Percentiles rank a stretch among this genome's conserved stretches.
These are phyloP conservation scores for Candoia aspera DNA, from an alignment of 2,113 vertebrate genomes.

Conservation along the genomic window DNA sequence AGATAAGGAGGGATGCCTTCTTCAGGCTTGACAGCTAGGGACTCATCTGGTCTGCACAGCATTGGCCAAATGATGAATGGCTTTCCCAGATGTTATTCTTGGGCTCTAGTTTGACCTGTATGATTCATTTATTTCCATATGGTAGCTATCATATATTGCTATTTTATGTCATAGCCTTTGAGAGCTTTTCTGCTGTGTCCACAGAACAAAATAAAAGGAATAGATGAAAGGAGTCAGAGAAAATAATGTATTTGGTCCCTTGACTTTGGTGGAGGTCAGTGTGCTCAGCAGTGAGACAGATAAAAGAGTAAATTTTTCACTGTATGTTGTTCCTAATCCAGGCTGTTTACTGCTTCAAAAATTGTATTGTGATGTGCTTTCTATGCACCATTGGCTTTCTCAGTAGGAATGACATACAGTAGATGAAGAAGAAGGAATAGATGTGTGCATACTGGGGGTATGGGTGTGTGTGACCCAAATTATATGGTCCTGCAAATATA, in stretches of 20 bases:
- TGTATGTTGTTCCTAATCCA: slow-evolving; percentile 1
- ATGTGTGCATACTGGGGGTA: not conserved
- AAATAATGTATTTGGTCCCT: not conserved
- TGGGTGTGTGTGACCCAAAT: not conserved
- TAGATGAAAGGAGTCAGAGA: not conserved
- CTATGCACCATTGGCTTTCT: not conserved
- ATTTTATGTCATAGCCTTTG: not conserved
- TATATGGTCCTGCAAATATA: not conserved
- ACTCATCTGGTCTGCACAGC: slow-evolving; percentile 4
- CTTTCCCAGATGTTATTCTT: slow-evolving; percentile 35
- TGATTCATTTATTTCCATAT: slow-evolving; percentile 21
- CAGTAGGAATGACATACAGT: not conserved
- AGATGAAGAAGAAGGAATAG: slow-evolving; percentile 27
- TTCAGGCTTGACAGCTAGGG: not conserved
- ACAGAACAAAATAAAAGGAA: slow-evolving; percentile 4
- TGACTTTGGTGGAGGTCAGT: slow-evolving; percentile 5
- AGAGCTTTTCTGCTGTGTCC: not conserved
- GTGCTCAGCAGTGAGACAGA: not conserved
- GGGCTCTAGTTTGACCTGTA: slow-evolving; percentile 10
- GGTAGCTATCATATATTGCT: slow-evolving; percentile 26
- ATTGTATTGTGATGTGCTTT: not conserved
- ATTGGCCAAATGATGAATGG: slow-evolving; percentile 39
- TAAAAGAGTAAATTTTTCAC: not conserved
- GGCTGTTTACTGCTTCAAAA: not conserved
- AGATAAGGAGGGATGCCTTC: slow-evolving; percentile 34